Percentiles rank a stretch among this genome's conserved stretches.
phyloP scores from a whole-genome alignment of 2,797 vertebrate species.

The Pseudomugil tenellus region DNA sequence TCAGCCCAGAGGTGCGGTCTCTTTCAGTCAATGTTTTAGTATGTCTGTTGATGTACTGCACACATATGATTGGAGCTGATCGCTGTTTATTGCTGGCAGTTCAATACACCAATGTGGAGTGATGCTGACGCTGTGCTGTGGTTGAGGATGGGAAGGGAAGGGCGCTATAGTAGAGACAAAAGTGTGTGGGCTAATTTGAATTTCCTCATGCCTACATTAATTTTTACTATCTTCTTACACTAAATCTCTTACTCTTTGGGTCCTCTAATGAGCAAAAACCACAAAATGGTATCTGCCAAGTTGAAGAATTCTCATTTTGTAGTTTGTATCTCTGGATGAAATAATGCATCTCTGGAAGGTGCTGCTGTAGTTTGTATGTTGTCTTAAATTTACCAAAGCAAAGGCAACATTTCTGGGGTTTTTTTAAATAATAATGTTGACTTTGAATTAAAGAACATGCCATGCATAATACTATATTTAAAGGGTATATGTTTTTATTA shows the following conservation, averaged over 20 bases:
- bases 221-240: slow-evolving; percentile 43
- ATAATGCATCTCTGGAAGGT: neutral
- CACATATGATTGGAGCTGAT: slow-evolving; percentile 59
- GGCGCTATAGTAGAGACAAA: slow-evolving; percentile 14
- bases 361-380: slow-evolving; percentile 2
- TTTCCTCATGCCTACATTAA: slow-evolving; percentile 45
- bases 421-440: neutral
- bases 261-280: slow-evolving; percentile 40
- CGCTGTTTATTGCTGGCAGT: slow-evolving; percentile 49
- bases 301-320: slow-evolving; percentile 25
- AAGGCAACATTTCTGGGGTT: neutral
- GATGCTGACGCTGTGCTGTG: slow-evolving; percentile 28
- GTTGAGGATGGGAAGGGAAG: slow-evolving; percentile 19
- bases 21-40: slow-evolving; percentile 72
- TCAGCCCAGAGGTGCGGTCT: slow-evolving; percentile 54
- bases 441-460: neutral
- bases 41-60: slow-evolving; percentile 66
- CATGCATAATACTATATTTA: no score
- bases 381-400: slow-evolving; percentile 2
- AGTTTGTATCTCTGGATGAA: neutral
- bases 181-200: slow-evolving; percentile 45
- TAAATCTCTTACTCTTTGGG: slow-evolving; percentile 20
- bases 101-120: slow-evolving; percentile 34
- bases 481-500: neutral
- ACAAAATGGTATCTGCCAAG: slow-evolving; percentile 15